These are phyloP conservation scores for Linnaemya tessellans DNA, from an alignment of 2,888 invertebrate species.

Conservation along the genomic window DNA sequence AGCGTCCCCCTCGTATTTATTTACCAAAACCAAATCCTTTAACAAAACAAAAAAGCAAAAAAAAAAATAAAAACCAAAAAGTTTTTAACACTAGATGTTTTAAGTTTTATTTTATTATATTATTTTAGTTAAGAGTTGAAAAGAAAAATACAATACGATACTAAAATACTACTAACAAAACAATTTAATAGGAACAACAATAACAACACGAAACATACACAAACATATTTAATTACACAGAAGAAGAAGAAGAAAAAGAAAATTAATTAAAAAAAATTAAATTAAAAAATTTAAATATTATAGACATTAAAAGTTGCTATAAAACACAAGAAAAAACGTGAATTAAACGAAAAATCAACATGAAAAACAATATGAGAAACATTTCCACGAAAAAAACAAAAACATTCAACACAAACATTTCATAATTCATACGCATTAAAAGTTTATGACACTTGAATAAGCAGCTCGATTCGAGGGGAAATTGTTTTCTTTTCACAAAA, in stretches of 20 bases:
- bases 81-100: slow-evolving; percentile 27
- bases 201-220: slow-evolving; percentile 37
- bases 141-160: slow-evolving; percentile 32
- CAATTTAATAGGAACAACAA: slow-evolving; percentile 40
- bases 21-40: slow-evolving; percentile 12
- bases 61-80: not conserved
- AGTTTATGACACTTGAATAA: not conserved
- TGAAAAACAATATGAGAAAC: slow-evolving; percentile 53
- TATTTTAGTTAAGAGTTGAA: slow-evolving; percentile 26
- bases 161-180: slow-evolving; percentile 40
- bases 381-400: not conserved
- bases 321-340: slow-evolving; percentile 69
- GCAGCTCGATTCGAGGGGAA: not conserved
- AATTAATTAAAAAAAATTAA: slow-evolving; percentile 35
- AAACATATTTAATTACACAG: slow-evolving; percentile 35
- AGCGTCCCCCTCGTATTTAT: not conserved
- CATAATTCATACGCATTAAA: not conserved
- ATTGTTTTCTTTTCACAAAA: no score
- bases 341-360: slow-evolving; percentile 40
- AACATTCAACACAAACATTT: not conserved
- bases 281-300: slow-evolving; percentile 37
- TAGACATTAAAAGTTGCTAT: slow-evolving; percentile 73
- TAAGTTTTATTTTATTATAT: not conserved
- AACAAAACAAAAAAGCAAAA: no score
- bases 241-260: no score